Conservation (phyloP, 2,888 invertebrate species). For the Macaria notata region DNA sequence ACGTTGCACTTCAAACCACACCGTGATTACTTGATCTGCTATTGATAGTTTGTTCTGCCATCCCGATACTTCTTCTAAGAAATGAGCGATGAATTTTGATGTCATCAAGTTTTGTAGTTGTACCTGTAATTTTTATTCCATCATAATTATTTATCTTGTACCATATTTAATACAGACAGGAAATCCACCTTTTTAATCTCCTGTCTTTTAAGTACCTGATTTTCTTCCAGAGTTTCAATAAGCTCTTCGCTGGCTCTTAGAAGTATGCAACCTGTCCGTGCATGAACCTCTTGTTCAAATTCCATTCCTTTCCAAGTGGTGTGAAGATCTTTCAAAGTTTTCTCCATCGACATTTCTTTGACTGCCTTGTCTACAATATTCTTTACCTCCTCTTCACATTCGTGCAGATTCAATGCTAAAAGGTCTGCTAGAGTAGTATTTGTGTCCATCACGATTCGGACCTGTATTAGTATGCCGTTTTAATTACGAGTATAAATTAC, state of each 20-base stretch:
- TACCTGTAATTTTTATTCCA: conserved; percentile 78
- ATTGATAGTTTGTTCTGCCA: conserved; percentile 97
- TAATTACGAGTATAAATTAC: too few species aligned
- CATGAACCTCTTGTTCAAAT: conserved; percentile 94
- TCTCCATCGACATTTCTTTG: conserved; percentile 99
- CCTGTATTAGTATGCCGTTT: conserved; percentile 75
- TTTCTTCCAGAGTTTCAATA: conserved; percentile 98
- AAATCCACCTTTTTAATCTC: too few species aligned
- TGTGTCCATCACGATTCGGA: conserved; percentile 96
- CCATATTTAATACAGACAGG: too few species aligned
- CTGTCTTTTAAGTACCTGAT: conserved; percentile 85
- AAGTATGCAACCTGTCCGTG: conserved; percentile 92
- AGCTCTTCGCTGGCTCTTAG: conserved; percentile 96
- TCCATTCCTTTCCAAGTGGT: conserved; percentile 96
- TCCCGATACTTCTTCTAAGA: conserved; percentile 95
- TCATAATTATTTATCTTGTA: too few species aligned
- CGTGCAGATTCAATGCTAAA: conserved; percentile 94
- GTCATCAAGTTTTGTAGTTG: conserved; percentile 98
- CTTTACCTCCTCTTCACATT: conserved; percentile 98
- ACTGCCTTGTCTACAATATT: conserved; percentile 99
- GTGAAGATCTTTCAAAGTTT: conserved; percentile 93
- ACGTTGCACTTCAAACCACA: conserved; percentile 98
- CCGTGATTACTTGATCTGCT: conserved; percentile 95
- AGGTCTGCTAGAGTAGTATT: conserved; percentile 96
- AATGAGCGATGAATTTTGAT: conserved; percentile 98